Conservation (phyloP, 2,797 vertebrate species). For the Gadopsis marmoratus region DNA sequence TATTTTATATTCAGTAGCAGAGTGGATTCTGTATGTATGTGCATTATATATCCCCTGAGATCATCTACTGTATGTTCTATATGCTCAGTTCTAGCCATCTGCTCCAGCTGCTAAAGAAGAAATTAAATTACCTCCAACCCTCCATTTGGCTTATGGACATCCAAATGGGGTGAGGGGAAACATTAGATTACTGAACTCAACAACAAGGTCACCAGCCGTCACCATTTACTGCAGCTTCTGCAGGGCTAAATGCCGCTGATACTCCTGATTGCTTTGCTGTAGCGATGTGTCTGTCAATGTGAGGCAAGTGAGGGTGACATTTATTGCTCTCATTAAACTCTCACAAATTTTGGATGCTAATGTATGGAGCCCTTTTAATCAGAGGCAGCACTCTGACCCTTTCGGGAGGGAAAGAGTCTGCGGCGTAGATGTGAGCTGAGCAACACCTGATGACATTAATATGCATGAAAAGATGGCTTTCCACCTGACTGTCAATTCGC, state of each 20-base stretch:
- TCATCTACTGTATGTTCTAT: conserved; percentile 30
- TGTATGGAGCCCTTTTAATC: conserved; percentile 75
- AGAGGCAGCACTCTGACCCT: conserved; percentile 65
- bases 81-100: conserved; percentile 54
- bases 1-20: conserved; percentile 19
- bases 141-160: conserved; percentile 56
- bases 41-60: conserved; percentile 49
- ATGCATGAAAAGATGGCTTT: conserved; percentile 22
- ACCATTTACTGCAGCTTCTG: conserved; percentile 59
- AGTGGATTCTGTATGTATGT: conserved; percentile 3
- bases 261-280: conserved; percentile 45
- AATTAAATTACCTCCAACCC: conserved; percentile 66
- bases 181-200: conserved; percentile 72
- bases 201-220: conserved; percentile 69
- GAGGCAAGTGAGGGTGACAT: conserved; percentile 69
- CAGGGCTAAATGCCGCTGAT: conserved; percentile 46
- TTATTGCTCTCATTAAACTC: conserved; percentile 75
- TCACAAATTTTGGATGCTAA: conserved; percentile 80
- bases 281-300: conserved; percentile 67
- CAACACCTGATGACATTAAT: conserved; percentile 50
- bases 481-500: conserved; percentile 18
- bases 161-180: conserved; percentile 63
- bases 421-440: conserved; percentile 28
- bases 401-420: conserved; percentile 44
- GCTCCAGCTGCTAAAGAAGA: conserved; percentile 63